Base-by-base conservation (phyloP, 2,113 vertebrate species). In the Dendropsophus ebraccatus region DNA sequence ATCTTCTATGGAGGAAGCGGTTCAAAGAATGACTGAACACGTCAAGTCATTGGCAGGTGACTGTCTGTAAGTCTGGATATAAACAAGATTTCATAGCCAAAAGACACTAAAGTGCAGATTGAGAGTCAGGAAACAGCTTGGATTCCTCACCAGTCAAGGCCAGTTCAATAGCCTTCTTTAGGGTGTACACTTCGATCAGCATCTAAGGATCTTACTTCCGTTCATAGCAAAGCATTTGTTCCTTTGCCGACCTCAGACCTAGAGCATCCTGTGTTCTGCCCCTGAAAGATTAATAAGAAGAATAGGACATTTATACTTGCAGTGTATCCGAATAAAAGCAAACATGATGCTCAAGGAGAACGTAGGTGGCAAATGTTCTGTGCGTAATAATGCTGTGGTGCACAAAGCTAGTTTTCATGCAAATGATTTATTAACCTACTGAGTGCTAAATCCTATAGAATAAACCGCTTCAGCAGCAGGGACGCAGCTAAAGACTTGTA, bases 111-210 rank as follows among this genome's bases (percentile, higher is more conserved):
- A 88, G 45, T 78, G 82, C 54, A 23, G 85, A 87, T 86, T 52
- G 89, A 0, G 0, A 85, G 79, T 87, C 90, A 93, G 92, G 92
- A 93, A 92, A 90, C 90, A 87, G 84, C 89, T 92, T 90, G 45
- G 13, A 60, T 47, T 72, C 0, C 87, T 82, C 52, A 0, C 0
- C 17, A 52, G 89, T 89, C 91, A 93, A 92, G 91, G 89, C 87
- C 88, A 82, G 81, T 89, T 90, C 88, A 90, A 91, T 89, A 90
- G 89, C 74, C 79, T 87, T 56, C 84, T 86, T 87, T 84, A 91
- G 90, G 88, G 72, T 79, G 72, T 21, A 78, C 62, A 77, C 89
- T 92, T 91, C 76, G 56, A 87, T 52, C 87, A 35, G 78, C 73
- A 35, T 86, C 90, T 88, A 89, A 91, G 90, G 56, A 87, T 90